phyloP scores from a whole-genome alignment of 1,140 invertebrate genomes.

The Drosophila parvula region DNA sequence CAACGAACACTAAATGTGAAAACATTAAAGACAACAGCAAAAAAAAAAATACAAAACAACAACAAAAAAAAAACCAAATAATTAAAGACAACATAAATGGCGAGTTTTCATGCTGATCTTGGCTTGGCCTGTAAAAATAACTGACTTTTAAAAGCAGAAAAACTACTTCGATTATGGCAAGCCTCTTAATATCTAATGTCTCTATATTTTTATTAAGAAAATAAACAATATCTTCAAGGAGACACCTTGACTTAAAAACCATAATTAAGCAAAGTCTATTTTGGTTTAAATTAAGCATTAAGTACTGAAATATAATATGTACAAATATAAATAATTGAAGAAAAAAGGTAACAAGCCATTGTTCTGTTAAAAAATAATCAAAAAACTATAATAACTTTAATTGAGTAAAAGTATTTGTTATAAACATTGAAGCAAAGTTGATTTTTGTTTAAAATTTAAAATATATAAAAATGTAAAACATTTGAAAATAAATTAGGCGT shows the following conservation, averaged over 20 bases:
- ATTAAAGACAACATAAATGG: not conserved
- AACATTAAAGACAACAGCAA: conserved; percentile 22
- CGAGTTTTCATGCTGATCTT: conserved; percentile 5
- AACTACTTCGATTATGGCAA: not conserved
- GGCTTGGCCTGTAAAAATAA: conserved; percentile 4
- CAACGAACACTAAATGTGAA: conserved; percentile 26
- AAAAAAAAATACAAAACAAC: conserved; percentile 10
- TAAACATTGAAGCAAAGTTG: too few species aligned
- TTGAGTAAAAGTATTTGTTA: too few species aligned
- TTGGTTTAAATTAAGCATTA: too few species aligned
- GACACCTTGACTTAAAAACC: not conserved
- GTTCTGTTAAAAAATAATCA: too few species aligned
- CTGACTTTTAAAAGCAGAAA: conserved; percentile 6
- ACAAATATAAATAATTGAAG: not conserved
- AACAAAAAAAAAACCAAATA: conserved; percentile 3
- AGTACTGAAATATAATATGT: not conserved
- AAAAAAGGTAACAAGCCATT: not conserved
- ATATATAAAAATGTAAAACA: too few species aligned
- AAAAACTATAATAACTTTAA: too few species aligned
- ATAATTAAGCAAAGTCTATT: not conserved
- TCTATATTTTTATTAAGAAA: not conserved
- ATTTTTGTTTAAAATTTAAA: too few species aligned
- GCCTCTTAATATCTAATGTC: not conserved
- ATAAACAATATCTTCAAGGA: not conserved
- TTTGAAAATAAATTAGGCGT: too few species aligned